Evolutionary conservation across 2,797 vertebrate genomes (phyloP), one percentile per base, ranked within the genome.

Genomic region (Thripadectes ignobilis): DNA sequence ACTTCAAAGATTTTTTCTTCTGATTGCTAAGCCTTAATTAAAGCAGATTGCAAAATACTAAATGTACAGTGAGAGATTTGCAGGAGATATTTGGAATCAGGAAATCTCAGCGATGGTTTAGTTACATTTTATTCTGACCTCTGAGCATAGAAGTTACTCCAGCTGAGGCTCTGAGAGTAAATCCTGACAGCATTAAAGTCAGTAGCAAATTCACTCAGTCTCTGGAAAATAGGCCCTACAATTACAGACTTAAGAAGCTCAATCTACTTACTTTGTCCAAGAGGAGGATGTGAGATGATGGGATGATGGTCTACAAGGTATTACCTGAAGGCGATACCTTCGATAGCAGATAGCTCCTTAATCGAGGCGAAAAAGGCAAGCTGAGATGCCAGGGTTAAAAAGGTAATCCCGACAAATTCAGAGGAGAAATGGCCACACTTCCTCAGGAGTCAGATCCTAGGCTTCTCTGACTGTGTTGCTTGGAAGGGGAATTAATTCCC

Each of bases 201-300:
- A 6, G 80, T 57, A 89, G 84, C 65, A 83, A 94, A 96, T 96
- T 91, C 88, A 80, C 84, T 96, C 92, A 72, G 77, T 94, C 86
- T 87, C 88, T 91, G 61, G 61, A 96, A 96, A 97, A 97, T 80
- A 87, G 90, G 52, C 67, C 59, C 85, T 92, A 93, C 93, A 96
- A 96, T 97, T 97, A 96, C 92, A 83, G 96, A 92, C 68, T 97
- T 97, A 96, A 83, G 93, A 79, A 92, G 91, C 84, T 93, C 92
- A 95, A 8, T 91, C 86, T 94, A 74, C 88, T 97, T 97, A 95
- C 75, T 92, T 87, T 85, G 75, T 89, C 86, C 71, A 88, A 77
- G 75, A 95, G 52, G 36, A 92, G 84, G 86, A 95, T 63, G 65
- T 82, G 90, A 91, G 71, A 87, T 89, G 90, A 93, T 93, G 79